Conservation (phyloP, 1,140 invertebrate species). For the Plutomurus gul region DNA sequence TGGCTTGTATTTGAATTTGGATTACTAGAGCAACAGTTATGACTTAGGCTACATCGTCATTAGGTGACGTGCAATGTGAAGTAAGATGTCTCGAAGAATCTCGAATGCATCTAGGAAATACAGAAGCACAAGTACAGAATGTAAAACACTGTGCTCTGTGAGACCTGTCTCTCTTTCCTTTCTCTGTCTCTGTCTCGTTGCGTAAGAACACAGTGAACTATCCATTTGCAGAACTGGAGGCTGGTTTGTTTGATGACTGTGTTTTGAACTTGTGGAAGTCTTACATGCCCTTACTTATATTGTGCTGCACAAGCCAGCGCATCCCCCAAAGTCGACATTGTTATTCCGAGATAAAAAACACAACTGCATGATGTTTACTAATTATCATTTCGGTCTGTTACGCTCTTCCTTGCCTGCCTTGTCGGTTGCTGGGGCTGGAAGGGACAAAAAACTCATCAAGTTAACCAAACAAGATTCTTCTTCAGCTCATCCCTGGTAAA, state of each 20-base stretch:
- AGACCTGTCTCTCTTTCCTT: too few species aligned
- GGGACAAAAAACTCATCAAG: conserved; percentile 46
- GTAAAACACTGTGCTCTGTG: too few species aligned
- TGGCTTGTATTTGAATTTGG: background rate
- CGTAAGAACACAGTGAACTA: too few species aligned
- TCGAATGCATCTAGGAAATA: too few species aligned
- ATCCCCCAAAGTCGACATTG: background rate
- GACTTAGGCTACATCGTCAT: background rate
- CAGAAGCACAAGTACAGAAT: too few species aligned
- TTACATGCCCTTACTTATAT: too few species aligned
- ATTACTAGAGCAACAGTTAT: background rate
- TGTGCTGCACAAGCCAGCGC: background rate
- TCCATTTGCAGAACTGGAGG: too few species aligned
- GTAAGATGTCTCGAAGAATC: background rate
- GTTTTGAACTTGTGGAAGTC: too few species aligned
- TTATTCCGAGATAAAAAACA: background rate
- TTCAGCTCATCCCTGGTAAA: conserved; percentile 4
- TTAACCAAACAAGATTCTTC: conserved; percentile 32
- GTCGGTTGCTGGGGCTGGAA: conserved; percentile 44
- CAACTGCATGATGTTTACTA: conserved; percentile 43
- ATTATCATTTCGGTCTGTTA: conserved; percentile 50
- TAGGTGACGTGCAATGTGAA: background rate
- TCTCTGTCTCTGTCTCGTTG: too few species aligned
- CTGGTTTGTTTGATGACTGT: too few species aligned
- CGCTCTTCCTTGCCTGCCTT: conserved; percentile 45